These are phyloP conservation scores for Drosophila pachea DNA, from an alignment of 1,140 invertebrate species.

Conservation along the genomic window DNA sequence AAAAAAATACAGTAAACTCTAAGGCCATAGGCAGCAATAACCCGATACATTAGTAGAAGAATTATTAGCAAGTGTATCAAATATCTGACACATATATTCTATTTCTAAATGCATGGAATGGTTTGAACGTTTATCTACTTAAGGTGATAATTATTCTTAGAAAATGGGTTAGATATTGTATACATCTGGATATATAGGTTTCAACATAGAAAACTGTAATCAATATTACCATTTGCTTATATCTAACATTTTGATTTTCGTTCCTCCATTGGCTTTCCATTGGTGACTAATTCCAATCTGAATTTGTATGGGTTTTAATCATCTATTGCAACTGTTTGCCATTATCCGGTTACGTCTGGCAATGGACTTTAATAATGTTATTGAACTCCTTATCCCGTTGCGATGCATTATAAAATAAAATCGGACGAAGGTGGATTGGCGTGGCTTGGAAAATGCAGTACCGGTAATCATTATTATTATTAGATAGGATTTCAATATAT, in stretches of 20 bases:
- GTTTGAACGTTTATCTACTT: background rate
- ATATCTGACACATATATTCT: background rate
- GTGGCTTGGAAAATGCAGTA: background rate
- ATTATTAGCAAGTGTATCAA: slow-evolving; percentile 6
- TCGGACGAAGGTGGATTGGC: background rate
- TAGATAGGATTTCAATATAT: too few species aligned
- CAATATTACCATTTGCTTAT: background rate
- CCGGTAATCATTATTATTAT: too few species aligned
- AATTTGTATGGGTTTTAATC: slow-evolving; percentile 68
- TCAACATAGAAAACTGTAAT: slow-evolving; percentile 20
- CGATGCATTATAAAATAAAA: slow-evolving; percentile 40
- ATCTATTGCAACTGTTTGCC: slow-evolving; percentile 22
- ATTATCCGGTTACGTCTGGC: slow-evolving; percentile 15
- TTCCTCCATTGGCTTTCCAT: slow-evolving; percentile 11
- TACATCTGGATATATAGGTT: background rate
- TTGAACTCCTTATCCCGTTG: slow-evolving; percentile 68
- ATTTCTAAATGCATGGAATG: slow-evolving; percentile 6
- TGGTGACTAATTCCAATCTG: slow-evolving; percentile 25
- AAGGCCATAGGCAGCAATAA: slow-evolving; percentile 20
- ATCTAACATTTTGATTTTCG: slow-evolving; percentile 24
- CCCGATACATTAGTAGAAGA: slow-evolving; percentile 1
- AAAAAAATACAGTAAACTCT: background rate
- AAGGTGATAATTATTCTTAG: background rate
- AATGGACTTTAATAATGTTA: slow-evolving; percentile 42
- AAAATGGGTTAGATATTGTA: background rate